Evolutionary conservation across 2,113 vertebrate species (phyloP), one percentile per base, ranked within the genome.

Genomic region (Colaptes auratus): DNA sequence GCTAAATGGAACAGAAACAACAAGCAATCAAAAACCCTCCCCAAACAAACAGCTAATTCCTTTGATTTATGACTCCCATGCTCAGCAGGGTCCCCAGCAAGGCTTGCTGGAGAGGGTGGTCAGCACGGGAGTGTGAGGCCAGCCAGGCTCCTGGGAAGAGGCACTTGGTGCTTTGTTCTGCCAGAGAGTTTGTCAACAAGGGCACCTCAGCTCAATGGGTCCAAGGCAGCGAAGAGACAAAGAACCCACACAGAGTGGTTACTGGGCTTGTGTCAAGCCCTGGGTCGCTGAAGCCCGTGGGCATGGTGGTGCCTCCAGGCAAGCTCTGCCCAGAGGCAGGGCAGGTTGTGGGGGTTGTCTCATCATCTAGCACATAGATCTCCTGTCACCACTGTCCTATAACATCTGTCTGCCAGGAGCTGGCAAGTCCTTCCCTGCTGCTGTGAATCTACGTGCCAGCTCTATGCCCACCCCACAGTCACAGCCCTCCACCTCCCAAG

Each of bases 381-480:
- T 52, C 24, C 70, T 69, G 48, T 30, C 64, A 25, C 78, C 35
- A 3, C 31, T 35, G 33, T 58, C 42, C 64, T n/a, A 39, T 46
- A 56, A 6, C 13, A 10, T 5, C 56, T 20, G 23, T 7, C 70
- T 52, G 23, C 82, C 56, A 17, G 24, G 66, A 59, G 18, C 77
- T 59, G 73, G 28, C 2, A 3, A n/a, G 21, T 24, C 28, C 65
- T 31, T 56, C 35, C 31, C 58, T 1, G 0, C 4, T 3, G 8
- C 56, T 9, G 3, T 15, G 18, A 18, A 14, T 44, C 16, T 28
- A 1, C 1, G 4, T 7, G 36, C 31, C 72, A 74, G 72, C 12
- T 35, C 31, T 2, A 2, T 18, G 11, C 2, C 20, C 33, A 36
- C 33, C 20, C 20, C 5, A 0, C 1, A 9, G n/a, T 5, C 70